These are phyloP conservation scores for Pangasius sanitwongsei DNA, from an alignment of 2,797 vertebrate species.

Conservation along the genomic window DNA sequence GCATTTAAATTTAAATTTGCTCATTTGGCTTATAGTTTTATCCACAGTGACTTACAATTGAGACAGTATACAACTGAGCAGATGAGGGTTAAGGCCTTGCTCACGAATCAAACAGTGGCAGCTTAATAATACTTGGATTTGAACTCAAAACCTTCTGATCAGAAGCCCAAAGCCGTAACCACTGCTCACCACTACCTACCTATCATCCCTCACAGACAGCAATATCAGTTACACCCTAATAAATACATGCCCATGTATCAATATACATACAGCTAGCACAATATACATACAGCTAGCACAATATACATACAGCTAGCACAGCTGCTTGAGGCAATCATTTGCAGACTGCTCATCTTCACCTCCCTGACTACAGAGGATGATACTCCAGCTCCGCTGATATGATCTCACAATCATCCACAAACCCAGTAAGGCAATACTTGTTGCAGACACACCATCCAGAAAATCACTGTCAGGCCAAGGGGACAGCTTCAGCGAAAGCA, in stretches of 20 bases:
- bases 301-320: too few species aligned
- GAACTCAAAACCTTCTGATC: not conserved
- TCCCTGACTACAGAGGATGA: not conserved
- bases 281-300: too few species aligned
- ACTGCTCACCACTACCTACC: not conserved
- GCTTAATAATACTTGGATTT: not conserved
- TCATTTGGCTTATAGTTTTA: not conserved
- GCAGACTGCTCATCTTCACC: not conserved
- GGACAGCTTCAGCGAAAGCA: not conserved
- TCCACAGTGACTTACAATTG: not conserved
- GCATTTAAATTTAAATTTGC: not conserved
- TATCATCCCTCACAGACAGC: not conserved
- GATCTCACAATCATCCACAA: slow-evolving; percentile 8
- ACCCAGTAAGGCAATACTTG: not conserved
- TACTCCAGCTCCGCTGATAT: not conserved
- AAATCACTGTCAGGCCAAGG: slow-evolving; percentile 5
- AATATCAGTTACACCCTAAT: not conserved
- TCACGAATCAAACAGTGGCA: not conserved
- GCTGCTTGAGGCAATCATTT: not conserved
- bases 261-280: not conserved
- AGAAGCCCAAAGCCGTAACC: not conserved
- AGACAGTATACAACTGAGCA: not conserved
- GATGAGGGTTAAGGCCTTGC: not conserved
- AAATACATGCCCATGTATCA: not conserved
- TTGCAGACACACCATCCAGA: not conserved